Conservation (phyloP, 1,140 invertebrate species). For the Orussus abietinus region DNA sequence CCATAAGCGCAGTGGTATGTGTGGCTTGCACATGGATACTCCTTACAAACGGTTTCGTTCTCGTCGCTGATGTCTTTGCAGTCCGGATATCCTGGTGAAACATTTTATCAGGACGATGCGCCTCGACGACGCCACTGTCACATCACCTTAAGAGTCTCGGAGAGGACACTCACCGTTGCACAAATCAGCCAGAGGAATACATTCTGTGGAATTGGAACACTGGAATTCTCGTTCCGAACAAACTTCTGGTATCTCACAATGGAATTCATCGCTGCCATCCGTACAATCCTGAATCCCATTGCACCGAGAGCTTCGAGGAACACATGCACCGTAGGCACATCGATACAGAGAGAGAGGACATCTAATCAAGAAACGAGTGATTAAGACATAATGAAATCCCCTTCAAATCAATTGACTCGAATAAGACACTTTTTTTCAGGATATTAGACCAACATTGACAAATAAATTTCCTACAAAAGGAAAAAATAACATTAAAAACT, state of each 20-base stretch:
- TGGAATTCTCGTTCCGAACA: conserved; percentile 27
- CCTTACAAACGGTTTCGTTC: conserved; percentile 35
- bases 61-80: conserved; percentile 67
- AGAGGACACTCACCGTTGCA: conserved; percentile 39
- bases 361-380: too few species aligned
- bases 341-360: conserved; percentile 43
- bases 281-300: conserved; percentile 58
- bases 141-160: too few species aligned
- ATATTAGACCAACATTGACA: too few species aligned
- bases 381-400: too few species aligned
- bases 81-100: conserved; percentile 63
- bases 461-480: too few species aligned
- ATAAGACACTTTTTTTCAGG: neutral
- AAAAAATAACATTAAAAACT: too few species aligned
- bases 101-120: conserved; percentile 57
- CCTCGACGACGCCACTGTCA: too few species aligned
- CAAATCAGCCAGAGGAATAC: conserved; percentile 35
- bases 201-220: conserved; percentile 23
- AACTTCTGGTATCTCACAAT: conserved; percentile 22
- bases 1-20: conserved; percentile 55
- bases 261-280: conserved; percentile 57
- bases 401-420: too few species aligned
- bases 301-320: conserved; percentile 52
- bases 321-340: conserved; percentile 57
- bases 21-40: conserved; percentile 39